A percentile compares a stretch with the other conserved stretches of the same genome.
Conservation (phyloP, 1,140 invertebrate genomes). For the Notospermus geniculatus region DNA sequence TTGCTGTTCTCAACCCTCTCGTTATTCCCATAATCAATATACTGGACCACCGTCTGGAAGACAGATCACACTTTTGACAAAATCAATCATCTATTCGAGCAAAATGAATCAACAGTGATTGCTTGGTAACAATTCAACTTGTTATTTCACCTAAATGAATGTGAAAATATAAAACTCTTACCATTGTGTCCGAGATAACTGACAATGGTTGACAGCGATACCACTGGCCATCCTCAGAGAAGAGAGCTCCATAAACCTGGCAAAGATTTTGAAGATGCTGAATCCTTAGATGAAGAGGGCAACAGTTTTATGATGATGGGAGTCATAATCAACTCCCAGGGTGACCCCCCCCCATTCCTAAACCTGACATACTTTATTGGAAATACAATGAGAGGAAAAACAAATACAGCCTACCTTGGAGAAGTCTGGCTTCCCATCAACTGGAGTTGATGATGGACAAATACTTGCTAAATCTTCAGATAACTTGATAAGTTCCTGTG, state of each 20-base stretch:
- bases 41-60: background rate
- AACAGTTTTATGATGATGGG: background rate
- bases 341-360: background rate
- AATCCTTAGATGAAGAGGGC: background rate
- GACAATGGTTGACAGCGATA: background rate
- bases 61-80: too few relatives aligned
- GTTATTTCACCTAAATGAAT: too few relatives aligned
- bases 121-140: too few relatives aligned
- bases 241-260: background rate
- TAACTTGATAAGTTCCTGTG: background rate
- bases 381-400: background rate
- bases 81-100: too few relatives aligned
- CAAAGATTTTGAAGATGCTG: background rate
- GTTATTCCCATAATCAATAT: constrained; percentile 3
- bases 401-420: background rate
- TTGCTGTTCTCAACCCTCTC: background rate
- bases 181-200: background rate
- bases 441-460: background rate
- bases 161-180: too few relatives aligned
- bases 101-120: too few relatives aligned
- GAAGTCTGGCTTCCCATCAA: constrained; percentile 5
- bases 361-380: background rate
- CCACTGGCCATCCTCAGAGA: constrained; percentile 4
- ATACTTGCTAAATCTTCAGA: background rate
- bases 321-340: background rate